Conservation (phyloP, 2,888 invertebrate species). For the Ichneumoninae sp. region DNA sequence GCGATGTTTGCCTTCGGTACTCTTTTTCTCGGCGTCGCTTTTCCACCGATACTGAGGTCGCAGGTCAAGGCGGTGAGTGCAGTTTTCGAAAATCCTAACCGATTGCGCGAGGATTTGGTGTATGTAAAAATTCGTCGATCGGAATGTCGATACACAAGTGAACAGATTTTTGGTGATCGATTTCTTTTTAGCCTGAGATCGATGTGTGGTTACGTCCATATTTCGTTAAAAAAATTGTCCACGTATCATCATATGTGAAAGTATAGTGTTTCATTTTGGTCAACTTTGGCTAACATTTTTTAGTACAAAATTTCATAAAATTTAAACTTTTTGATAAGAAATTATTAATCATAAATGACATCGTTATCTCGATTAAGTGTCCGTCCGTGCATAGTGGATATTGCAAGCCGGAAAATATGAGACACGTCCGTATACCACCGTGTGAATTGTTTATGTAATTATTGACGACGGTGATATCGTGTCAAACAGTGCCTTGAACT, state of each 20-base stretch:
- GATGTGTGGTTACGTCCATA: too few relatives aligned
- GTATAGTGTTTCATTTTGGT: too few relatives aligned
- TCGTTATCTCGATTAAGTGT: too few relatives aligned
- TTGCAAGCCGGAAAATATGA: background rate
- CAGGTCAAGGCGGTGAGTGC: conserved; percentile 89
- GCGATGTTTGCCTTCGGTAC: conserved; percentile 87
- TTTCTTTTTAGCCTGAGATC: too few relatives aligned
- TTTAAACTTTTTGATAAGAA: too few relatives aligned
- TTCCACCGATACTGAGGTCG: conserved; percentile 89
- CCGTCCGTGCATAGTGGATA: background rate
- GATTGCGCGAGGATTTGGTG: background rate
- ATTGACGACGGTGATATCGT: background rate
- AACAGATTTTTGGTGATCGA: background rate
- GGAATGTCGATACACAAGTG: background rate
- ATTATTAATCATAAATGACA: background rate
- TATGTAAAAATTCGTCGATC: background rate
- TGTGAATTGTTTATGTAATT: background rate
- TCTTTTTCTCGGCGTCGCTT: conserved; percentile 89
- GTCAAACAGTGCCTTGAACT: conserved; percentile 5
- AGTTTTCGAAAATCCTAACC: background rate
- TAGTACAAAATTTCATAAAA: too few relatives aligned
- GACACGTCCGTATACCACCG: background rate
- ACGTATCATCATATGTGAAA: too few relatives aligned
- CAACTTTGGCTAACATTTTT: too few relatives aligned
- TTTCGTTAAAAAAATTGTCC: too few relatives aligned